A percentile compares a stretch with the other conserved stretches of the same genome.
Conservation (phyloP, 2,888 invertebrate species). For the Trichopria drosophilae region DNA sequence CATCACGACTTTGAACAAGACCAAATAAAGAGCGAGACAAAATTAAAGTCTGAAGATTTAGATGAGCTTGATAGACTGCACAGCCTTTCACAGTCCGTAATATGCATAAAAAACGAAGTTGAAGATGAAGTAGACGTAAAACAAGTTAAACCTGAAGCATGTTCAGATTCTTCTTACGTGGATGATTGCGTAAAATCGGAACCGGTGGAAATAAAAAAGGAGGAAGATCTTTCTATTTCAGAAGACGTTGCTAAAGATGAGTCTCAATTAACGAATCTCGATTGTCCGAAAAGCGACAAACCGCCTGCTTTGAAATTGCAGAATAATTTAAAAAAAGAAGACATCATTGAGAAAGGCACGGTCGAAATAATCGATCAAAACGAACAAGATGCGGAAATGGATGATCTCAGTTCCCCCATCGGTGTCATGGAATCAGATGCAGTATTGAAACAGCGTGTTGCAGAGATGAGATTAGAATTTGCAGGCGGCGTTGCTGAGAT, state of each 20-base stretch:
- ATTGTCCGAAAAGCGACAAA: constrained; percentile 12
- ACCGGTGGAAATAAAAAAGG: background rate
- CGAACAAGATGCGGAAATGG: constrained; percentile 53
- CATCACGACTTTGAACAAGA: constrained; percentile 41
- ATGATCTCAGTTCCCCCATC: constrained; percentile 57
- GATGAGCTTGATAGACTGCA: constrained; percentile 25
- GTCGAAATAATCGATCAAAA: constrained; percentile 57
- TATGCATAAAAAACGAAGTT: too few species aligned
- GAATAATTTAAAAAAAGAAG: constrained; percentile 27
- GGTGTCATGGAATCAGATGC: constrained; percentile 57
- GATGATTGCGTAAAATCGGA: constrained; percentile 15
- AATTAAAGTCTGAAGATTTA: constrained; percentile 29
- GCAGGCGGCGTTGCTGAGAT: constrained; percentile 45
- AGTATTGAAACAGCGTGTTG: constrained; percentile 57
- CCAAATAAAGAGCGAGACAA: constrained; percentile 41
- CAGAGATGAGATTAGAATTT: constrained; percentile 60
- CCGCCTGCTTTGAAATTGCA: constrained; percentile 20
- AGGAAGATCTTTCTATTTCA: background rate
- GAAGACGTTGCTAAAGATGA: constrained; percentile 23
- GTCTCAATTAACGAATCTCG: constrained; percentile 16
- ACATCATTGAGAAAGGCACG: constrained; percentile 45
- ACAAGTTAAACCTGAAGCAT: too few species aligned
- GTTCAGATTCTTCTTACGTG: too few species aligned
- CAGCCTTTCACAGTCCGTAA: too few species aligned
- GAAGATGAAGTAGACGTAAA: constrained; percentile 24